Evolutionary conservation across 2,888 invertebrate genomes (phyloP).

Genomic region (Entomobrya proxima): DNA sequence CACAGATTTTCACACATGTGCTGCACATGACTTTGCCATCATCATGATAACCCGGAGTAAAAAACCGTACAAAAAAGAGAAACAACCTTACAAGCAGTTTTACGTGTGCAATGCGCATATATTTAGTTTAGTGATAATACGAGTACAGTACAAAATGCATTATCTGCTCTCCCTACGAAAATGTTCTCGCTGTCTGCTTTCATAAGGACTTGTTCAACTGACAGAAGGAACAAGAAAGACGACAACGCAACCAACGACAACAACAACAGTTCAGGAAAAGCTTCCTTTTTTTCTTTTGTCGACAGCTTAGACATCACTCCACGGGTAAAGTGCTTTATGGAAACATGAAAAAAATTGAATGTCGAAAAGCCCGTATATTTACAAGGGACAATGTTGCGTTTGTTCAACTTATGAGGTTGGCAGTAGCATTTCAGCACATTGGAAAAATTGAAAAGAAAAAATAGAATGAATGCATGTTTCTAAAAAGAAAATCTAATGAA

Average conservation of each 20-base stretch:
- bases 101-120: background rate
- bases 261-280: background rate
- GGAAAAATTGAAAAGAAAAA: too few species aligned
- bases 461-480: too few species aligned
- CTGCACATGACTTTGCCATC: constrained; percentile 62
- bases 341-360: too few species aligned
- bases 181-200: constrained; percentile 34
- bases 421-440: too few species aligned
- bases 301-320: background rate
- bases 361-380: too few species aligned
- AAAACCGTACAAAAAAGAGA: background rate
- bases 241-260: background rate
- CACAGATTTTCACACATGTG: constrained; percentile 55
- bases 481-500: too few species aligned
- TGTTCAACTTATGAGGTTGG: too few species aligned
- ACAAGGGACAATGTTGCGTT: too few species aligned
- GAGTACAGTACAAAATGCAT: background rate
- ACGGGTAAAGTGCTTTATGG: background rate
- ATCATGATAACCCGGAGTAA: background rate
- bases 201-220: constrained; percentile 24
- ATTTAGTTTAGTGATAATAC: background rate
- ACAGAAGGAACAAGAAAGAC: constrained; percentile 11
- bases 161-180: constrained; percentile 1
- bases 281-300: background rate
- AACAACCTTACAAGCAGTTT: constrained; percentile 15